Evolutionary conservation across 2,888 invertebrate species (phyloP), one percentile per base, ranked within the genome.

Genomic region (Stomorhina lunata): DNA sequence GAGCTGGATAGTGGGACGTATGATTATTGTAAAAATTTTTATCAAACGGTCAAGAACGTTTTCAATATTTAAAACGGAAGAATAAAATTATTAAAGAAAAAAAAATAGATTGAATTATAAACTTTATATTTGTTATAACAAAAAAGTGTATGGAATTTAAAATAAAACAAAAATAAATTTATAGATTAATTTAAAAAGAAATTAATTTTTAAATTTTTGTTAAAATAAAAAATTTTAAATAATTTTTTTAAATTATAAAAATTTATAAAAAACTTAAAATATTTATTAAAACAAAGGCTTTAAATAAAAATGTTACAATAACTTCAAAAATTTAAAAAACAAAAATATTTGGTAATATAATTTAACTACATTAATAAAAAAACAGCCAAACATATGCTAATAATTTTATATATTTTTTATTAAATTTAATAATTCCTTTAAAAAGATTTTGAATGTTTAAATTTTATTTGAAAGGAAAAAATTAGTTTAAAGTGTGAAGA

Each of bases 21-120:
- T 87, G 88, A 86, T 87, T 86, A 82, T 82, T 82, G 82, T 82
- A 84, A 87, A 88, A 89, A 83, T 88, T 89, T 90, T 89, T 88
- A 90, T 90, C 91, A 90, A 90, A 90, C 89, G 90, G 90, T 89
- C 89, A 90, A 90, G 91, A 90, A 90, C 91, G 85, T 89, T 90
- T 40, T 61, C 40, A 80, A 73, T 57, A 34, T 20, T 73, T 61
- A 34, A 72, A 55, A 66, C 66, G 59, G 66, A 73, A 63, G 37
- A 79, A 61, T 27, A 40, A 53, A 34, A 63, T n/a, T n/a, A 40
- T 45, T 7, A 61, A 25, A 61, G 50, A 77, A 27, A 40, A 73
- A 20, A 45, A 27, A 59, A 72, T 6, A 77, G 63, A 79, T 43
- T 59, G 29, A 45, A 72, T 34, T 15, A 48, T 59, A 72, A 50